Evolutionary conservation across 1,140 invertebrate species (phyloP).

Genomic region (Amyelois transitella): DNA sequence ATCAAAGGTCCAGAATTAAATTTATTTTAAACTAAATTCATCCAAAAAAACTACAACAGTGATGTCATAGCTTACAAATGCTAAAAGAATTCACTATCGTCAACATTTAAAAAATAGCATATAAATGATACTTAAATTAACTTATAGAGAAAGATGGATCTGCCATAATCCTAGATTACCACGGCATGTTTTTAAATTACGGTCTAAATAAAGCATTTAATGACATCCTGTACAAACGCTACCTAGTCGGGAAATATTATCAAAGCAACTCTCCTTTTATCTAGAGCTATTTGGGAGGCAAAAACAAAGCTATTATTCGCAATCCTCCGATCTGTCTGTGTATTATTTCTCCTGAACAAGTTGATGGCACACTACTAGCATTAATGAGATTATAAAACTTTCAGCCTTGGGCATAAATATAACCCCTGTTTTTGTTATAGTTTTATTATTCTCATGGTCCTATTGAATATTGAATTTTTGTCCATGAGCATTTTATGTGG

Average conservation of each 20-base stretch:
- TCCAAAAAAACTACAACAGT: too few species aligned
- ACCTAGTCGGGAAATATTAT: slow-evolving; percentile 15
- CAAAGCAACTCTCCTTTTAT: slow-evolving; percentile 20
- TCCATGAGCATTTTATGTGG: too few species aligned
- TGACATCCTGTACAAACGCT: slow-evolving; percentile 11
- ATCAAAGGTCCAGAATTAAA: too few species aligned
- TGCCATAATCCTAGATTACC: too few species aligned
- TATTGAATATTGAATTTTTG: background rate
- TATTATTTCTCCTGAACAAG: slow-evolving; percentile 27
- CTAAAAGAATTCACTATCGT: too few species aligned
- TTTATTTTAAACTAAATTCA: too few species aligned
- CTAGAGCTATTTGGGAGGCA: slow-evolving; percentile 29
- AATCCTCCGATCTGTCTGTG: slow-evolving; percentile 20
- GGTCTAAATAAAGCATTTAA: too few species aligned
- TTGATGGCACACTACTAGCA: slow-evolving; percentile 28
- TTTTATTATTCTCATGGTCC: slow-evolving; percentile 13
- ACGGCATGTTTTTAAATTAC: too few species aligned
- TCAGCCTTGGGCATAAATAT: slow-evolving; percentile 18
- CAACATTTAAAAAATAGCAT: too few species aligned
- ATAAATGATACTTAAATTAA: too few species aligned
- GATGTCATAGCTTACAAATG: too few species aligned
- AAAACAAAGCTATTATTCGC: slow-evolving; percentile 42
- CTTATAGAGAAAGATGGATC: too few species aligned
- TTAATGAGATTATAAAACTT: slow-evolving; percentile 54
- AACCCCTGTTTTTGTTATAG: slow-evolving; percentile 12